Conservation (phyloP, 2,888 invertebrate species). For the Platypus cylindrus region DNA sequence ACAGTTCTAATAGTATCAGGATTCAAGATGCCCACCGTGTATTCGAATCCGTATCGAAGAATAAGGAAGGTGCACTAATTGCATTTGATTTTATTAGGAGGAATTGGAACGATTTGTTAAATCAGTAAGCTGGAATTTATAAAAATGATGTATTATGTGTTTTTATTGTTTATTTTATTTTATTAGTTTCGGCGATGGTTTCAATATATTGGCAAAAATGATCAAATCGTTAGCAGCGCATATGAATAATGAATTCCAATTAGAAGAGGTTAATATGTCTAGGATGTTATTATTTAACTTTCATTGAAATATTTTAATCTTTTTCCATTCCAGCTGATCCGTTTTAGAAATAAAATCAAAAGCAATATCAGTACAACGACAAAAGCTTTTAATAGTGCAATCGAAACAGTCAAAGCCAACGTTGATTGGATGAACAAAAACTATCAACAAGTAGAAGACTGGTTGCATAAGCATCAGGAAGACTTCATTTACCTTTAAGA, state of each 20-base stretch:
- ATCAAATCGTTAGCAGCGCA: constrained; percentile 39
- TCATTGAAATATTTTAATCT: background rate
- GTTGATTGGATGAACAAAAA: constrained; percentile 45
- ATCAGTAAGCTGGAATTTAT: constrained; percentile 39
- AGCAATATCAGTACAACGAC: constrained; percentile 38
- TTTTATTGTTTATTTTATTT: constrained; percentile 4
- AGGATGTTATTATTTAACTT: background rate
- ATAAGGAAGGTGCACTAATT: constrained; percentile 44
- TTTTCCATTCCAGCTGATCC: constrained; percentile 26
- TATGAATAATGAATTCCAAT: constrained; percentile 39
- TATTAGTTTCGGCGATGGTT: constrained; percentile 42
- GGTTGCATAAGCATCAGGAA: constrained; percentile 26
- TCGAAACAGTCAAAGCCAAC: constrained; percentile 41
- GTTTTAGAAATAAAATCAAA: constrained; percentile 32
- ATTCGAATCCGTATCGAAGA: constrained; percentile 44
- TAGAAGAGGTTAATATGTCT: constrained; percentile 25
- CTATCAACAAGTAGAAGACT: constrained; percentile 32
- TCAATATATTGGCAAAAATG: constrained; percentile 41
- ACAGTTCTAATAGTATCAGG: constrained; percentile 40
- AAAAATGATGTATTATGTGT: too few relatives aligned
- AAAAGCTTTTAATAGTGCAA: constrained; percentile 39
- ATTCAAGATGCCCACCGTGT: constrained; percentile 49
- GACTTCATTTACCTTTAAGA: constrained; percentile 18
- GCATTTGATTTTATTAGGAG: constrained; percentile 46
- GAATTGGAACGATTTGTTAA: constrained; percentile 36